These are phyloP conservation scores for Aratinga solstitialis DNA, from an alignment of 2,797 vertebrate genomes.

Conservation along the genomic window DNA sequence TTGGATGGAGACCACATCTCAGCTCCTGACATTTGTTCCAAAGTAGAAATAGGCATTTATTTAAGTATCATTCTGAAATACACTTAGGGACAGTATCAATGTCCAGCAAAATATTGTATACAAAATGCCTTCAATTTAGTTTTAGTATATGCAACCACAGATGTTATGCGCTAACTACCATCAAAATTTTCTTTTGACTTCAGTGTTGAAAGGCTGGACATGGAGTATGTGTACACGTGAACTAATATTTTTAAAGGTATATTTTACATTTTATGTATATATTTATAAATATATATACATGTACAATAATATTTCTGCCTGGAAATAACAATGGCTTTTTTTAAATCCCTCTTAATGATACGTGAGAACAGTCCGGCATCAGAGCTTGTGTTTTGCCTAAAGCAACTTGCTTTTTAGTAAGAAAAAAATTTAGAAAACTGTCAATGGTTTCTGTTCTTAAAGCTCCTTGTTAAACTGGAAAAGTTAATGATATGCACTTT, in stretches of 20 bases:
- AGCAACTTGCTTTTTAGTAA: neutral
- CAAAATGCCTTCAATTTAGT: neutral
- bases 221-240: neutral
- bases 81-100: neutral
- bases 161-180: neutral
- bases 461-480: neutral
- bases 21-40: neutral
- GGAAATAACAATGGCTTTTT: slow-evolving; percentile 9
- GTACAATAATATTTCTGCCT: slow-evolving; percentile 46
- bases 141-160: neutral
- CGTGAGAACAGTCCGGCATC: neutral
- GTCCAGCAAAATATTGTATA: neutral
- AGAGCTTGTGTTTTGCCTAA: neutral
- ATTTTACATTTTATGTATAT: neutral
- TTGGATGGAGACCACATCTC: neutral
- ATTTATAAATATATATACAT: neutral
- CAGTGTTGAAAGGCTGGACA: neutral
- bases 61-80: neutral
- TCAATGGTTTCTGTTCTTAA: neutral
- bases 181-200: neutral
- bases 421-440: neutral
- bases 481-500: neutral
- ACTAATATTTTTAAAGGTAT: slow-evolving; percentile 44
- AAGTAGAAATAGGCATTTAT: neutral
- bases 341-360: neutral